These are phyloP conservation scores for Nothoprocta perdicaria DNA, from an alignment of 2,113 vertebrate species.

Conservation along the genomic window DNA sequence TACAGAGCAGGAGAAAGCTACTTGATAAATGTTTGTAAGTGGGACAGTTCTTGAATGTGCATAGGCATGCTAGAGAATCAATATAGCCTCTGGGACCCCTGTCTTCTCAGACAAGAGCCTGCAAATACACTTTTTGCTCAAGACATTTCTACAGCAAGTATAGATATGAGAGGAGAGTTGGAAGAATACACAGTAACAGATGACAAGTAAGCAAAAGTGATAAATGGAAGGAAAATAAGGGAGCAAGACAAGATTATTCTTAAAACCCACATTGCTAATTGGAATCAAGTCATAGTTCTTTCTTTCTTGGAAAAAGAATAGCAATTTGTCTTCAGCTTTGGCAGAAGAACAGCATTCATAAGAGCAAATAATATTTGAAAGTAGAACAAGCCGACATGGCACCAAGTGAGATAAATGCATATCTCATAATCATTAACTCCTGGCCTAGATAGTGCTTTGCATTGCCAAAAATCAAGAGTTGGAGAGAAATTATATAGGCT, in stretches of 20 bases:
- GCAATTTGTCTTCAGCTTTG: constrained; percentile 36
- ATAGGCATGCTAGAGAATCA: not conserved
- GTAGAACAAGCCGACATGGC: constrained; percentile 56
- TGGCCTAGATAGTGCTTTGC: constrained; percentile 45
- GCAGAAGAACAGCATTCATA: constrained; percentile 53
- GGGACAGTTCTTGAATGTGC: not conserved
- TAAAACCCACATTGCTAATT: constrained; percentile 28
- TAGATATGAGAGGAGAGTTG: not conserved
- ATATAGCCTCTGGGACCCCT: not conserved
- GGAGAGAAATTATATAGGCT: constrained; percentile 30
- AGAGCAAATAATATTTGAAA: constrained; percentile 56
- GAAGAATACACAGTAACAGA: not conserved
- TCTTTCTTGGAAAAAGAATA: constrained; percentile 33
- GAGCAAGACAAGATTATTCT: constrained; percentile 19
- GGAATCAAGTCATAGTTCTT: not conserved
- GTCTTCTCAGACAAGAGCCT: not conserved
- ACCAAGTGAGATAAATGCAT: constrained; percentile 70
- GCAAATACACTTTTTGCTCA: not conserved
- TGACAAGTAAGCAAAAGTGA: not conserved
- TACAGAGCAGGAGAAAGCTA: not conserved
- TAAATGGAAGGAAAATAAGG: not conserved
- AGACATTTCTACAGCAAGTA: not conserved
- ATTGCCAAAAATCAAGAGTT: constrained; percentile 20
- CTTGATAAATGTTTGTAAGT: not conserved
- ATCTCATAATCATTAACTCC: constrained; percentile 73